Evolutionary conservation across 2,888 invertebrate genomes (phyloP).

Genomic region (Esperia sulphurella): DNA sequence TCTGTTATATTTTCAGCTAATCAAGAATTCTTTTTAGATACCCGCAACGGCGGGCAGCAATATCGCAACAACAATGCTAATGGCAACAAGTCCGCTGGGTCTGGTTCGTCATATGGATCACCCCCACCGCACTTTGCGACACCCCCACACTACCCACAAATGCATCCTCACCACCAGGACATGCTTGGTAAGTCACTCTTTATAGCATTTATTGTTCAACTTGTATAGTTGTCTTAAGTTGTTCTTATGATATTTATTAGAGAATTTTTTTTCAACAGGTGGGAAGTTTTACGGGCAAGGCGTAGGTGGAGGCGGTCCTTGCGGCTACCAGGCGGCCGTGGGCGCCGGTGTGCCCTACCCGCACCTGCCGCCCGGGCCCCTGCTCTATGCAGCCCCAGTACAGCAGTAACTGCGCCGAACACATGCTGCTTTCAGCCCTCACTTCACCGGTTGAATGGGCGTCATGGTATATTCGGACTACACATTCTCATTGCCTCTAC

Average conservation of each 20-base stretch:
- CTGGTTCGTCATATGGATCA: constrained; percentile 69
- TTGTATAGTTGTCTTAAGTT: too few relatives aligned
- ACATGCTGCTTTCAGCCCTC: constrained; percentile 3
- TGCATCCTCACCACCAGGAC: constrained; percentile 75
- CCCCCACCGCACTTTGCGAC: constrained; percentile 73
- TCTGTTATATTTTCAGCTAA: too few relatives aligned
- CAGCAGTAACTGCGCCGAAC: constrained; percentile 81
- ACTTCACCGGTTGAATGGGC: background rate
- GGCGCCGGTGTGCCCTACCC: constrained; percentile 80
- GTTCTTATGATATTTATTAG: too few relatives aligned
- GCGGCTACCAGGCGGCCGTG: constrained; percentile 84
- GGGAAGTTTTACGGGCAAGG: constrained; percentile 88
- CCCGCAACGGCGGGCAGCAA: constrained; percentile 63
- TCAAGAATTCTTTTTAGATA: constrained; percentile 27
- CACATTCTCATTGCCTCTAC: constrained; percentile 13
- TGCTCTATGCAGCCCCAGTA: constrained; percentile 82
- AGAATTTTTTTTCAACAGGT: constrained; percentile 47
- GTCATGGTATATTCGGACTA: constrained; percentile 5
- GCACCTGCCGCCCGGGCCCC: constrained; percentile 77
- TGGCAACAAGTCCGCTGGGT: constrained; percentile 60
- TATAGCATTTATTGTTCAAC: too few relatives aligned
- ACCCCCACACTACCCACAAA: constrained; percentile 65
- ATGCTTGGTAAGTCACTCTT: constrained; percentile 72
- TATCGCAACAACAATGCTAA: constrained; percentile 59
- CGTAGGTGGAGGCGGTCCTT: constrained; percentile 78